Percentiles rank a stretch among this genome's conserved stretches.
These are phyloP conservation scores for Venustaconcha ellipsiformis DNA, from an alignment of 1,140 invertebrate genomes.

Conservation along the genomic window DNA sequence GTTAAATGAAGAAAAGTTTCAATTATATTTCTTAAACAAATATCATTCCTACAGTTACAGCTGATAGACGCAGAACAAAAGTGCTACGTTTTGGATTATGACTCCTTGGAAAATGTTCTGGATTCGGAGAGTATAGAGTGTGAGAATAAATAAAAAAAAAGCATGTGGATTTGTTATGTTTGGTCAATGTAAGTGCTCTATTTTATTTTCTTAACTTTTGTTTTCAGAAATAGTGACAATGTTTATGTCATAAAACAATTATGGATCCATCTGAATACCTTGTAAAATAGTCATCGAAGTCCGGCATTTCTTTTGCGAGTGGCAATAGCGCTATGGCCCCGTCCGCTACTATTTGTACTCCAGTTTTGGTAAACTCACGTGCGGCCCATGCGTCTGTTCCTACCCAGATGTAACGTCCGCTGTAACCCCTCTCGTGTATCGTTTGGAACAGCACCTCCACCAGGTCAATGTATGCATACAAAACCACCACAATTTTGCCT, in stretches of 20 bases:
- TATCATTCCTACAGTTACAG: too few relatives aligned
- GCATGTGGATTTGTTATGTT: too few relatives aligned
- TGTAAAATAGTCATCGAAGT: conserved; percentile 21
- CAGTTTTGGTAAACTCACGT: conserved; percentile 75
- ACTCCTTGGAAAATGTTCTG: too few relatives aligned
- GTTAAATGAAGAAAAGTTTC: too few relatives aligned
- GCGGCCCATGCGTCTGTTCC: conserved; percentile 83
- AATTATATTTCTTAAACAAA: too few relatives aligned
- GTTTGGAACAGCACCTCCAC: conserved; percentile 68
- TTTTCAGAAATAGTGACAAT: too few relatives aligned
- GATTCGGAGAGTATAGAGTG: too few relatives aligned
- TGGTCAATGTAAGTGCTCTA: too few relatives aligned
- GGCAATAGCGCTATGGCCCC: conserved; percentile 10
- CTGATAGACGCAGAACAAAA: too few relatives aligned
- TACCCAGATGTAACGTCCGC: conserved; percentile 75
- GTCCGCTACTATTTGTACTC: conserved; percentile 72
- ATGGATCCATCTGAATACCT: conserved; percentile 55
- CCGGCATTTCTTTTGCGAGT: conserved; percentile 1
- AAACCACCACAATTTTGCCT: conserved; percentile 17
- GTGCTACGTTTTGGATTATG: too few relatives aligned
- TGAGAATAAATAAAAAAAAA: too few relatives aligned
- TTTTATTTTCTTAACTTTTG: too few relatives aligned
- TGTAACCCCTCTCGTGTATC: conserved; percentile 60
- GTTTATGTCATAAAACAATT: background rate
- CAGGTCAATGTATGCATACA: conserved; percentile 10